These are phyloP conservation scores for Hydropsyche tenuis DNA, from an alignment of 1,140 invertebrate species.

Conservation along the genomic window DNA sequence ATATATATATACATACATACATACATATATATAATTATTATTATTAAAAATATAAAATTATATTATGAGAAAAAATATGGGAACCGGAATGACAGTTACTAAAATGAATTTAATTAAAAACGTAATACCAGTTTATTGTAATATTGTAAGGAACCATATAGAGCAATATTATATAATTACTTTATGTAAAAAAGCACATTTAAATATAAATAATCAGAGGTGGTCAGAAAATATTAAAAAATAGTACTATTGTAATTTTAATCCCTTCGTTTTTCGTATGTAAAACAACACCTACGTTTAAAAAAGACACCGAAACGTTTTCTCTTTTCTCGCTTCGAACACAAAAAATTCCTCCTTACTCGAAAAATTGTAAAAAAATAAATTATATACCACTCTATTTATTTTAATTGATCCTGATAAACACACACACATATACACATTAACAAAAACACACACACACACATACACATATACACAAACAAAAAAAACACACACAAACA, in stretches of 20 bases:
- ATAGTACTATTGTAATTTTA: constrained; percentile 34
- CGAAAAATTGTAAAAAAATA: too few relatives aligned
- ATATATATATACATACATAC: constrained; percentile 13
- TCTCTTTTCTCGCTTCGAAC: constrained; percentile 36
- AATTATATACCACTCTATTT: too few relatives aligned
- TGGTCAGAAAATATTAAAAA: constrained; percentile 4
- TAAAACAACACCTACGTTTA: background rate
- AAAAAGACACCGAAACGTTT: constrained; percentile 18
- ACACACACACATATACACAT: too few relatives aligned
- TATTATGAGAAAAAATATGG: constrained; percentile 43
- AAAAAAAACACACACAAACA: too few relatives aligned
- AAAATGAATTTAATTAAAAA: constrained; percentile 3
- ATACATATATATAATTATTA: background rate
- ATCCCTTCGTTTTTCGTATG: constrained; percentile 19
- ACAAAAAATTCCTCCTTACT: background rate
- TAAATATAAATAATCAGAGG: constrained; percentile 12
- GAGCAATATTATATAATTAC: constrained; percentile 48
- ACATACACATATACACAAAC: too few relatives aligned
- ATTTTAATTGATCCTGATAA: too few relatives aligned
- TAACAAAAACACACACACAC: too few relatives aligned
- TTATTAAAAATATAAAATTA: constrained; percentile 30
- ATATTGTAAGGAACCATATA: constrained; percentile 46
- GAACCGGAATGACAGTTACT: constrained; percentile 40
- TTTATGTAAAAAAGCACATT: constrained; percentile 29
- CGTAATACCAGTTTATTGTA: constrained; percentile 21